phyloP scores from a whole-genome alignment of 1,140 invertebrate genomes.

The Pinna nobilis region DNA sequence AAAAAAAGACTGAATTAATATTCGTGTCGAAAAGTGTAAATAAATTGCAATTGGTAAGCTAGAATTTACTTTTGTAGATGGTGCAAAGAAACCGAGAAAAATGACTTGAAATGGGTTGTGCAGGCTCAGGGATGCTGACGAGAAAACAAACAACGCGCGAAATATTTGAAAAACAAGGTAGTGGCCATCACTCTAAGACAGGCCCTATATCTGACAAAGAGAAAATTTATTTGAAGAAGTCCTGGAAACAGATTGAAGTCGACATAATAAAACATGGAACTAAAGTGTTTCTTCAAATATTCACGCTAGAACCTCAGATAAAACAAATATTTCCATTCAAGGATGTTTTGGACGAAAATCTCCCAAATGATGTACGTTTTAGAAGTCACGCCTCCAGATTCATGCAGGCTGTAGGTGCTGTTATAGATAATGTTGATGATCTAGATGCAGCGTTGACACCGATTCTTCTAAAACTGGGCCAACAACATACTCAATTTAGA shows the following conservation, averaged over 20 bases:
- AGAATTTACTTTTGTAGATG: too few relatives aligned
- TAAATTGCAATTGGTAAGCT: too few relatives aligned
- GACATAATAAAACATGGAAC: slow-evolving; percentile 45
- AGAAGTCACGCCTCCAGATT: slow-evolving; percentile 56
- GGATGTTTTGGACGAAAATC: slow-evolving; percentile 36
- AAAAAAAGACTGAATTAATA: too few relatives aligned
- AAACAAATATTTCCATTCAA: slow-evolving; percentile 52
- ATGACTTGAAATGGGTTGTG: too few relatives aligned
- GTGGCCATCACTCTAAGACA: too few relatives aligned
- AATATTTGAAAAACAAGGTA: too few relatives aligned
- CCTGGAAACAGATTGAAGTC: slow-evolving; percentile 46
- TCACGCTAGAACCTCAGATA: slow-evolving; percentile 46
- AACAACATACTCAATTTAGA: slow-evolving; percentile 48
- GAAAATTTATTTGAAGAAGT: slow-evolving; percentile 38
- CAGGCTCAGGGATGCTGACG: too few relatives aligned
- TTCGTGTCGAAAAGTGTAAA: too few relatives aligned
- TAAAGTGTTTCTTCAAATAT: slow-evolving; percentile 54
- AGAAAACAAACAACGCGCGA: too few relatives aligned
- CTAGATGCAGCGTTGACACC: slow-evolving; percentile 38
- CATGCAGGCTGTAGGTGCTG: slow-evolving; percentile 58
- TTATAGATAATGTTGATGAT: slow-evolving; percentile 54
- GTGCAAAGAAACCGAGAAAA: too few relatives aligned
- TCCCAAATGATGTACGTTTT: slow-evolving; percentile 41
- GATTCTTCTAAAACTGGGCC: slow-evolving; percentile 47
- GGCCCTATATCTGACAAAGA: too few relatives aligned